phyloP scores from a whole-genome alignment of 1,140 invertebrate species.

The Platorchestia sp. region DNA sequence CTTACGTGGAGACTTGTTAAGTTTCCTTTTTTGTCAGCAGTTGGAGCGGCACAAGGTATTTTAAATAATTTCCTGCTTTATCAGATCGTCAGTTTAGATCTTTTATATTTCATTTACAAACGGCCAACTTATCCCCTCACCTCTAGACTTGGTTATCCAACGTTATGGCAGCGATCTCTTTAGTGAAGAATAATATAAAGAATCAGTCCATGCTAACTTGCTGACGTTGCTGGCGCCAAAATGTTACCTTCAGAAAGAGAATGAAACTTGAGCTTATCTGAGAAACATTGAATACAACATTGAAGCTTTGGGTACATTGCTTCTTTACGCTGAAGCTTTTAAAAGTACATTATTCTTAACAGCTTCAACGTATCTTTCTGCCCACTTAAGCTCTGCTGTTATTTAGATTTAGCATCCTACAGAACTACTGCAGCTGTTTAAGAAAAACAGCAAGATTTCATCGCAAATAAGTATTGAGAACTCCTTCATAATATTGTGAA shows the following conservation, averaged over 20 bases:
- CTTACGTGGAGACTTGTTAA: too few relatives aligned
- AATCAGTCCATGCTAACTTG: not conserved
- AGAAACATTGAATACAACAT: not conserved
- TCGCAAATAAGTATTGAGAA: not conserved
- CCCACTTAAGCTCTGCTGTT: not conserved
- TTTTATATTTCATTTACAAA: not conserved
- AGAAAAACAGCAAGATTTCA: too few relatives aligned
- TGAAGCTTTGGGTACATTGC: not conserved
- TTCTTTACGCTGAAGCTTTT: not conserved
- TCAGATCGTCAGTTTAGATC: not conserved
- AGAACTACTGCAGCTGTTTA: too few relatives aligned
- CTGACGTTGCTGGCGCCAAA: not conserved
- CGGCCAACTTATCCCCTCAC: not conserved
- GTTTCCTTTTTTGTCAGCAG: not conserved
- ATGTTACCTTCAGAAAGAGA: not conserved
- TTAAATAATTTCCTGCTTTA: not conserved
- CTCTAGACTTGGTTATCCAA: not conserved
- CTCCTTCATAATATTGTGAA: not conserved
- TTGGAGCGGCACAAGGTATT: not conserved
- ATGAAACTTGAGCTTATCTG: not conserved
- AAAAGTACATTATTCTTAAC: not conserved
- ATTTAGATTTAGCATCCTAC: too few relatives aligned
- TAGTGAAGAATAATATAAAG: not conserved
- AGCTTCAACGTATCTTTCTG: not conserved
- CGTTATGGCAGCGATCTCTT: not conserved